These are phyloP conservation scores for Chelidonichthys spinosus DNA, from an alignment of 2,797 vertebrate species.

Conservation along the genomic window DNA sequence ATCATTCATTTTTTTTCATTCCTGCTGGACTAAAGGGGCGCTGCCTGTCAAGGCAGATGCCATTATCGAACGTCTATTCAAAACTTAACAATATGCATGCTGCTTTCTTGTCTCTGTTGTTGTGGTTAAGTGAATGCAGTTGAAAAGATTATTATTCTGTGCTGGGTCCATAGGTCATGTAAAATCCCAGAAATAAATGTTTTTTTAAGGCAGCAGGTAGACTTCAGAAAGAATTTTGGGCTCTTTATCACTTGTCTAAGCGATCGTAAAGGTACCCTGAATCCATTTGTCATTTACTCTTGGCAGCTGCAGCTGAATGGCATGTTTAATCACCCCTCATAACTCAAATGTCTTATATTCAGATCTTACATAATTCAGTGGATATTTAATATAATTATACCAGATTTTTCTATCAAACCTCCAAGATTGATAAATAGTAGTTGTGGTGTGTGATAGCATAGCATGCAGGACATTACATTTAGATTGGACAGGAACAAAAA, in stretches of 20 bases:
- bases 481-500: conserved; percentile 9
- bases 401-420: not conserved
- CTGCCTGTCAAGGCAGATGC: not conserved
- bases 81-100: not conserved
- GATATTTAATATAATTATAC: not conserved
- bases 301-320: conserved; percentile 23
- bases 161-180: conserved; percentile 1
- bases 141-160: not conserved
- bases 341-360: conserved; percentile 1
- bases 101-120: conserved; percentile 7
- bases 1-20: not conserved
- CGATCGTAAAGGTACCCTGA: conserved; percentile 1
- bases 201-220: conserved; percentile 9
- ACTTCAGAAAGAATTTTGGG: not conserved
- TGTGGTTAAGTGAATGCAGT: conserved; percentile 1
- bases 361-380: not conserved
- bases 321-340: not conserved
- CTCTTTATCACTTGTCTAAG: not conserved
- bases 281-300: conserved; percentile 14
- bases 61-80: conserved; percentile 4
- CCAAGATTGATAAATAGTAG: not conserved
- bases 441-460: not conserved
- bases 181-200: not conserved
- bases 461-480: not conserved
- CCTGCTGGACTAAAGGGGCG: not conserved